Percentiles rank a stretch among this genome's conserved stretches.
These are phyloP conservation scores for Tragelaphus oryx DNA, from an alignment of 2,797 vertebrate species.

Conservation along the genomic window DNA sequence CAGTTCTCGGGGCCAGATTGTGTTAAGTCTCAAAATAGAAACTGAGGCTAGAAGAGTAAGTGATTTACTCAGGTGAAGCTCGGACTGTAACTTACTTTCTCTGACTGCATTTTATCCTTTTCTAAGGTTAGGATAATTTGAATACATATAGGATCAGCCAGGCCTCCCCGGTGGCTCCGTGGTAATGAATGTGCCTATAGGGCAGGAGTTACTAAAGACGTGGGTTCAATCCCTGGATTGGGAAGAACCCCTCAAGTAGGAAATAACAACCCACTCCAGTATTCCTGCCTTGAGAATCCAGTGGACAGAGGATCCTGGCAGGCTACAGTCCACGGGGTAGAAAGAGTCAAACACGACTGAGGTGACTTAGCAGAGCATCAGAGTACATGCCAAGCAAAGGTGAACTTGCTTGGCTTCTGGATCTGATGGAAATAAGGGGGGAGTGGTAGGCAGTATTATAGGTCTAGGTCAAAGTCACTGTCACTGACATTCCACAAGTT, in stretches of 20 bases:
- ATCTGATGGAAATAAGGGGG: not conserved
- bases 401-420: not conserved
- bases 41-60: not conserved
- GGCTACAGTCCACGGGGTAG: not conserved
- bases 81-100: not conserved
- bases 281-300: not conserved
- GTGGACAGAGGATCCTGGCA: not conserved
- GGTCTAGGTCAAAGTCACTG: not conserved
- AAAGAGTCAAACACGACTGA: not conserved
- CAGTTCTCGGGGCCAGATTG: not conserved
- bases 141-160: not conserved
- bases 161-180: not conserved
- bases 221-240: not conserved
- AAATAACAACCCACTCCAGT: not conserved
- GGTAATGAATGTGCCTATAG: not conserved
- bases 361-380: not conserved
- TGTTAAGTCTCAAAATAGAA: not conserved
- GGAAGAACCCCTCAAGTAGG: not conserved
- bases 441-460: accelerated
- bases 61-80: not conserved
- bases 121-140: not conserved
- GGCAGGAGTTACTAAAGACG: not conserved
- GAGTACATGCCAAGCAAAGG: not conserved
- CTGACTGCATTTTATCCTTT: not conserved
- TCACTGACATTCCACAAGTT: not conserved